phyloP scores from a whole-genome alignment of 2,888 invertebrate genomes.

The Rosalia funebris region DNA sequence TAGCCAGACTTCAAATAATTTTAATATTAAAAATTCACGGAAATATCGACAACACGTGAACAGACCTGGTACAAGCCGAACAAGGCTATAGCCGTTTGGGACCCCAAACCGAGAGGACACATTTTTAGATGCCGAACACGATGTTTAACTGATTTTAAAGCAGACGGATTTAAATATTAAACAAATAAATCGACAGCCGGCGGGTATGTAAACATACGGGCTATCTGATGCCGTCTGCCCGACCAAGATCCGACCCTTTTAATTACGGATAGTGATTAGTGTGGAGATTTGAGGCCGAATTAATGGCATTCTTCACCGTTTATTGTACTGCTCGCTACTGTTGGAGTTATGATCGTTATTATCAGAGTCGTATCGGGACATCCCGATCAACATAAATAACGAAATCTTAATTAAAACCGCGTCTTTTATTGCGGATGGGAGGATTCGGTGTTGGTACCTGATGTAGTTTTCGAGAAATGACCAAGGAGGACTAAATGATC shows the following conservation, averaged over 20 bases:
- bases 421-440: slow-evolving; percentile 46
- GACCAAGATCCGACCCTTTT: slow-evolving; percentile 54
- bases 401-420: slow-evolving; percentile 57
- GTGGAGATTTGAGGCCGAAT: slow-evolving; percentile 38
- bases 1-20: too few species aligned
- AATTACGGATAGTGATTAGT: slow-evolving; percentile 50
- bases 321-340: slow-evolving; percentile 51
- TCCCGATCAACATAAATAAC: slow-evolving; percentile 57
- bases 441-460: slow-evolving; percentile 43
- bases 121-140: slow-evolving; percentile 32
- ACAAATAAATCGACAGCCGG: slow-evolving; percentile 45
- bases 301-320: slow-evolving; percentile 49
- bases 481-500: not conserved
- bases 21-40: too few species aligned
- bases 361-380: slow-evolving; percentile 43
- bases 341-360: slow-evolving; percentile 47
- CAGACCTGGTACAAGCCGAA: not conserved
- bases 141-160: slow-evolving; percentile 40
- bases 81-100: slow-evolving; percentile 24
- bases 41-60: slow-evolving; percentile 6
- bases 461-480: slow-evolving; percentile 7
- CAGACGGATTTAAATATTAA: slow-evolving; percentile 48
- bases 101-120: slow-evolving; percentile 36
- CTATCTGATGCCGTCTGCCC: slow-evolving; percentile 29
- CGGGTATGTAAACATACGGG: slow-evolving; percentile 41